Evolutionary conservation across 92 coral and sea anemone species (phyloP).

Genomic region (Epizoanthus ramosus): DNA sequence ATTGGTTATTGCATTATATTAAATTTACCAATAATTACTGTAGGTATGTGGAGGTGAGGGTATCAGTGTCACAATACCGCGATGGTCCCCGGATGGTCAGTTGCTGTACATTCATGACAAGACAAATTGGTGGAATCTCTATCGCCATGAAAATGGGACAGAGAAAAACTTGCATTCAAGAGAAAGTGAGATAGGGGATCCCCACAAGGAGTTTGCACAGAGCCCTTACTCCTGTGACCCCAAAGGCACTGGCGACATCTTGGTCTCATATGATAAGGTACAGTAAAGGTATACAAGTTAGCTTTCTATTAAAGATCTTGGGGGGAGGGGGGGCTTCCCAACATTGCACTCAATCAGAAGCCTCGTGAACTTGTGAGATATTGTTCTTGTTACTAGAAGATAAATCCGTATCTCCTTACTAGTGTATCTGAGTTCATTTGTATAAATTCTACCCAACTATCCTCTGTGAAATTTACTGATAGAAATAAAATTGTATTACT

Average conservation of each 20-base stretch:
- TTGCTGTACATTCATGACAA: constrained; percentile 48
- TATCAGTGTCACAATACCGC: constrained; percentile 44
- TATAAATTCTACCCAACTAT: no score
- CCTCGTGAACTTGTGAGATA: no score
- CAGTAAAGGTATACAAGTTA: no score
- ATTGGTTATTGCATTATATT: no score
- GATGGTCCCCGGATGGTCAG: constrained; percentile 51
- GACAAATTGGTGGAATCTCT: constrained; percentile 60
- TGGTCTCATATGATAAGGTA: constrained; percentile 48
- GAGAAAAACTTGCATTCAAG: constrained; percentile 44
- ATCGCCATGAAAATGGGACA: constrained; percentile 5
- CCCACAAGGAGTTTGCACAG: constrained; percentile 45
- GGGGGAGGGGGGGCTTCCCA: no score
- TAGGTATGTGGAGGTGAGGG: constrained; percentile 45
- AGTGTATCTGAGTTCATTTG: no score
- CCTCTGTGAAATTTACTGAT: no score
- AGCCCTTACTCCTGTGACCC: constrained; percentile 48
- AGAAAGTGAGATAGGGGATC: constrained; percentile 47
- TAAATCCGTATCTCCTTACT: no score
- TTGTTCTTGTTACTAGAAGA: no score
- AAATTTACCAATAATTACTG: background rate
- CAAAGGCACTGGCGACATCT: constrained; percentile 15
- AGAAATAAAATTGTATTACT: no score
- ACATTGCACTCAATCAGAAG: no score
- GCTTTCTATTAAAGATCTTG: no score